Conservation (phyloP, 2,888 invertebrate genomes). For the Campaea margaritaria region DNA sequence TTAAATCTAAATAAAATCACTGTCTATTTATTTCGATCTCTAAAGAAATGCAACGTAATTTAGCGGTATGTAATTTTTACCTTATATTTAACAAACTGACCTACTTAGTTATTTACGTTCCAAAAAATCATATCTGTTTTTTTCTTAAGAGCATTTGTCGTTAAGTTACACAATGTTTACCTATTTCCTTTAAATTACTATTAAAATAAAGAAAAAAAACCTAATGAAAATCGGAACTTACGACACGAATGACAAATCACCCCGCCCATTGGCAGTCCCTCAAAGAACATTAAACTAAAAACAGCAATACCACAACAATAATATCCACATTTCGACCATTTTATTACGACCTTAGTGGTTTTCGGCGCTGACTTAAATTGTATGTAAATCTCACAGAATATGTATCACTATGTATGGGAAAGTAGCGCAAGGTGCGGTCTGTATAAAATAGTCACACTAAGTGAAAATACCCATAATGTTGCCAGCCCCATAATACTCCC, state of each 20-base stretch:
- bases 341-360: background rate
- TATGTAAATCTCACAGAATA: constrained; percentile 46
- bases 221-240: constrained; percentile 40
- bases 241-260: constrained; percentile 53
- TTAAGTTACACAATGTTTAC: too few species aligned
- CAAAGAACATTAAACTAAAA: constrained; percentile 57
- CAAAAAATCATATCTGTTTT: too few species aligned
- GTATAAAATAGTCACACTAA: constrained; percentile 34
- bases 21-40: too few species aligned
- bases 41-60: too few species aligned
- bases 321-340: constrained; percentile 44
- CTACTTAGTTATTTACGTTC: too few species aligned
- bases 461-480: constrained; percentile 47
- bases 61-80: too few species aligned
- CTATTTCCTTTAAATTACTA: constrained; percentile 21
- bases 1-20: too few species aligned
- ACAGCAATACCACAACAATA: constrained; percentile 62
- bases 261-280: constrained; percentile 45
- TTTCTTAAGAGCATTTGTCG: too few species aligned
- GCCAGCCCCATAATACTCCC: constrained; percentile 59
- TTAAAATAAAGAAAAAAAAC: constrained; percentile 38
- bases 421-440: constrained; percentile 6
- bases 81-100: too few species aligned
- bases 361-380: constrained; percentile 36
- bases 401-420: background rate